Evolutionary conservation across 2,113 vertebrate genomes (phyloP).

Genomic region (Sorex fumeus): DNA sequence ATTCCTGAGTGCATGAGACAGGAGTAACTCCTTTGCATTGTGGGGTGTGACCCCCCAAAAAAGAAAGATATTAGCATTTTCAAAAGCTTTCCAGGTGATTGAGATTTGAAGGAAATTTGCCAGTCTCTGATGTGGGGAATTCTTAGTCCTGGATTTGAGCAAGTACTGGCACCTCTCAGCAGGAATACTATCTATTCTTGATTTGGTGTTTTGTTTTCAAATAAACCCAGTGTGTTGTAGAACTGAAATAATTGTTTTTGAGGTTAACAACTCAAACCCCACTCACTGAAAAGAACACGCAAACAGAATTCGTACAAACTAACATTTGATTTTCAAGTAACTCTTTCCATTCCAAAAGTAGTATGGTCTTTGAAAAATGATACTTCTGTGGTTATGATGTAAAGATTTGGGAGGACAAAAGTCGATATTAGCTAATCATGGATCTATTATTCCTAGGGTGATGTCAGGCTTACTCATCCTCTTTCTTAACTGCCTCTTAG

Average conservation of each 20-base stretch:
- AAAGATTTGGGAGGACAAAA: neutral
- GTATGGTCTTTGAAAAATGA: conserved; percentile 17
- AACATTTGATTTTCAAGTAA: conserved; percentile 1
- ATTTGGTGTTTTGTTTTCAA: neutral
- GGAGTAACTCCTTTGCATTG: no score
- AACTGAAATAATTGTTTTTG: neutral
- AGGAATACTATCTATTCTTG: neutral
- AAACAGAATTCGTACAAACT: conserved; percentile 2
- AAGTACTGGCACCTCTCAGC: neutral
- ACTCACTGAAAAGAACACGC: neutral
- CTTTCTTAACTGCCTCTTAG: conserved; percentile 6
- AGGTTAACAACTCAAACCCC: neutral
- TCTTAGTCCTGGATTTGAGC: neutral
- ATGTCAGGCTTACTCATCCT: neutral
- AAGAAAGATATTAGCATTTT: no score
- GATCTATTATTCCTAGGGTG: neutral
- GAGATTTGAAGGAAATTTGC: no score
- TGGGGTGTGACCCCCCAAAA: no score
- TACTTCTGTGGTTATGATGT: neutral
- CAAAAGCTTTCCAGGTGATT: no score
- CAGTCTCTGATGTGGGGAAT: no score
- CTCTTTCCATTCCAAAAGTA: neutral
- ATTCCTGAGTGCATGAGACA: no score
- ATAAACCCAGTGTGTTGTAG: neutral
- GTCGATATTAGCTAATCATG: neutral